Conservation (phyloP, 2,113 vertebrate species). For the Dolichotis patagonum region DNA sequence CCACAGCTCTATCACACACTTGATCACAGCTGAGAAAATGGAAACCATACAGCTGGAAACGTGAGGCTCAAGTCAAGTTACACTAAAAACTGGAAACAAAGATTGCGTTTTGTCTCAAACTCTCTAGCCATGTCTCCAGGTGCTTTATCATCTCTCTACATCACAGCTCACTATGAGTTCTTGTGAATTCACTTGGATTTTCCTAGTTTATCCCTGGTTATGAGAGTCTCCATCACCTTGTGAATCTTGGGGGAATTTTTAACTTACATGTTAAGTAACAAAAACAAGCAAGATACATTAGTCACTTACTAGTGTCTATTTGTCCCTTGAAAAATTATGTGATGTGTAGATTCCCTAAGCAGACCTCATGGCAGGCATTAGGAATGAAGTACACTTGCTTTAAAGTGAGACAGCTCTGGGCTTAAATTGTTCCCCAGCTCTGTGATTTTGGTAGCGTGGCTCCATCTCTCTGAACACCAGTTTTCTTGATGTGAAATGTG, state of each 20-base stretch:
- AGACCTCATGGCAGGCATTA: not conserved
- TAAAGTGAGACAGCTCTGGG: not conserved
- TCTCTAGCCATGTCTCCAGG: too few species aligned
- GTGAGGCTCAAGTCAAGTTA: not conserved
- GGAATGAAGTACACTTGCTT: not conserved
- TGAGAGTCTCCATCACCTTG: not conserved
- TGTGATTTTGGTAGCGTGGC: not conserved
- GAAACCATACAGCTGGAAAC: not conserved
- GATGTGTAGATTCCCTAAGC: not conserved
- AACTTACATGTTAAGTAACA: not conserved
- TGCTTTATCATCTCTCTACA: not conserved
- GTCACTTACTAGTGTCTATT: not conserved
- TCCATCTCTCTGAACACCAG: not conserved
- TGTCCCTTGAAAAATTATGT: not conserved
- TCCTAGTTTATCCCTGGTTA: not conserved
- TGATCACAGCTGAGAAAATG: not conserved
- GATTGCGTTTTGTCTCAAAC: not conserved
- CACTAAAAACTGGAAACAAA: not conserved
- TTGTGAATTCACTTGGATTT: not conserved
- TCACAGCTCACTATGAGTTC: not conserved
- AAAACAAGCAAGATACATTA: not conserved
- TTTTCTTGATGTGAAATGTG: not conserved
- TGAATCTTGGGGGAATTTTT: not conserved
- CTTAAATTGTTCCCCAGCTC: not conserved
- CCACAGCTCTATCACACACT: not conserved